phyloP scores from a whole-genome alignment of 2,797 vertebrate species.

The Zonotrichia albicollis region DNA sequence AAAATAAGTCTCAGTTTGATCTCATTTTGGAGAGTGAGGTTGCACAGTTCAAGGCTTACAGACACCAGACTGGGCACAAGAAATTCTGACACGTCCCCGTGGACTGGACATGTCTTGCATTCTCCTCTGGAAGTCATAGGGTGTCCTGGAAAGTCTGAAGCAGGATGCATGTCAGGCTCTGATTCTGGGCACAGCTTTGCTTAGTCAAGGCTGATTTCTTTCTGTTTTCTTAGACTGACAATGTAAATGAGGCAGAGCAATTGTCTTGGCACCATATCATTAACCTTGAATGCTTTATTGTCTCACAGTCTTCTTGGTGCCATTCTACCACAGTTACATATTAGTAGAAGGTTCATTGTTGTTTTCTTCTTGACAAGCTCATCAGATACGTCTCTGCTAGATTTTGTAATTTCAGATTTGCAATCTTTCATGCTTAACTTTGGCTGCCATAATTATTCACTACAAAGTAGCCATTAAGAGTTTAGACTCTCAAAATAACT shows the following conservation, averaged over 20 bases:
- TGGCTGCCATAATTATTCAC: neutral
- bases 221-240: neutral
- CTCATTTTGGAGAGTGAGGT: neutral
- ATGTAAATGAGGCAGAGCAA: neutral
- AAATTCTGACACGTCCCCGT: neutral
- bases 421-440: neutral
- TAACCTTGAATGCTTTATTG: neutral
- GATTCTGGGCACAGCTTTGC: neutral
- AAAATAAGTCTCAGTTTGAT: neutral
- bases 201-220: neutral
- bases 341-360: neutral
- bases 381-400: neutral
- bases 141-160: neutral
- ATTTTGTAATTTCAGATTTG: neutral
- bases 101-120: neutral
- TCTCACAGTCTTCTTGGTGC: neutral
- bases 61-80: neutral
- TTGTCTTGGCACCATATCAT: neutral
- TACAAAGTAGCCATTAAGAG: neutral
- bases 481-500: neutral
- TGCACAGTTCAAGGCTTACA: neutral
- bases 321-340: neutral
- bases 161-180: neutral
- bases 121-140: neutral
- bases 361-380: neutral